Percentiles rank a stretch among this genome's conserved stretches.
phyloP scores from a whole-genome alignment of 2,797 vertebrate genomes.

The Myiothlypis coronata region DNA sequence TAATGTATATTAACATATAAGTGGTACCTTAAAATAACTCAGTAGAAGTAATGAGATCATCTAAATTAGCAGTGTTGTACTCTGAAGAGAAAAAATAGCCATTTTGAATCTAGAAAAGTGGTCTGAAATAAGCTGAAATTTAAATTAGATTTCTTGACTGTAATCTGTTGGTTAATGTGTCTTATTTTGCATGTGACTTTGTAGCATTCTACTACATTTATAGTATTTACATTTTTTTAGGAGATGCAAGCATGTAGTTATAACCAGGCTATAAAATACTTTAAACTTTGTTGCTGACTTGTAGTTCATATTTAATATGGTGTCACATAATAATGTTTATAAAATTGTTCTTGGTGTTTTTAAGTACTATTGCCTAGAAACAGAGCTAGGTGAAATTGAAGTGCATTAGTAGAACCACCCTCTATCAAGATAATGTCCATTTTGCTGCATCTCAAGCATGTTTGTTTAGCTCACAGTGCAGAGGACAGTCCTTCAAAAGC shows the following conservation, averaged over 20 bases:
- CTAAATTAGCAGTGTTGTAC: neutral
- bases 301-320: neutral
- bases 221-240: neutral
- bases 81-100: neutral
- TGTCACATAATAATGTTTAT: neutral
- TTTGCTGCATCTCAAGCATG: neutral
- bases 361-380: neutral
- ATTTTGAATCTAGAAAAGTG: neutral
- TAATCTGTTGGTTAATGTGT: neutral
- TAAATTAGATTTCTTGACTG: neutral
- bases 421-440: neutral
- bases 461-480: conserved; percentile 3
- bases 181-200: neutral
- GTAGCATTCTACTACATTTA: neutral
- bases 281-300: neutral
- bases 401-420: neutral
- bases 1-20: neutral
- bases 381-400: neutral
- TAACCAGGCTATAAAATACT: neutral
- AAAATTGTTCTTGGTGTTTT: neutral
- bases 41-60: neutral
- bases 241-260: neutral
- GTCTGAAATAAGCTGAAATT: neutral
- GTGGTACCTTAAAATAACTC: neutral
- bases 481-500: neutral